Conservation (phyloP, 2,113 vertebrate genomes). For the Hippocampus barbouri region DNA sequence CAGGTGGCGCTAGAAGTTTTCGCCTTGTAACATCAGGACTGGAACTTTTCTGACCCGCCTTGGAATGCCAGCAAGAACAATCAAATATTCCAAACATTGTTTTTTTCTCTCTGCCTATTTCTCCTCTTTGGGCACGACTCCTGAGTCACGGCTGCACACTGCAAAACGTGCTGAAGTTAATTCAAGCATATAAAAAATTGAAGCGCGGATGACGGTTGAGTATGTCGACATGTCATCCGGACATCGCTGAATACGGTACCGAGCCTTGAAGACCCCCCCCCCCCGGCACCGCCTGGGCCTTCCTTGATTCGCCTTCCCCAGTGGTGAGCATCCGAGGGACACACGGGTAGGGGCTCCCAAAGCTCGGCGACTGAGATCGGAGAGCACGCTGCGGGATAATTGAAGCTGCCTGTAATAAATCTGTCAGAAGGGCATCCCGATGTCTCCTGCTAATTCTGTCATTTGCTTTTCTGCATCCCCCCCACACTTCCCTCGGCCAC, state of each 20-base stretch:
- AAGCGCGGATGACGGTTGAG: constrained; percentile 29
- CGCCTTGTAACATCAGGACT: no score
- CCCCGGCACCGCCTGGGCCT: constrained; percentile 38
- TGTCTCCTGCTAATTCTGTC: constrained; percentile 41
- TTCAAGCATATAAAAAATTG: constrained; percentile 34
- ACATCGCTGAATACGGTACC: constrained; percentile 16
- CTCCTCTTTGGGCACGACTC: constrained; percentile 6
- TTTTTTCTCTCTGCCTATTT: no score
- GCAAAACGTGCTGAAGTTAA: constrained; percentile 25
- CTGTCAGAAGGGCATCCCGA: constrained; percentile 32
- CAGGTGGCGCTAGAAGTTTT: no score
- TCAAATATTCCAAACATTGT: no score
- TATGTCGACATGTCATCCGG: constrained; percentile 64
- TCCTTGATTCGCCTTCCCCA: constrained; percentile 53
- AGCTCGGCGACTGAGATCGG: constrained; percentile 9
- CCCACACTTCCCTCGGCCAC: constrained; percentile 7
- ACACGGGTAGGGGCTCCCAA: constrained; percentile 2
- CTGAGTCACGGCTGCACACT: constrained; percentile 13
- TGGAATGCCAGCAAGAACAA: no score
- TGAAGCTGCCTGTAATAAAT: constrained; percentile 56
- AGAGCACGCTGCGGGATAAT: constrained; percentile 53
- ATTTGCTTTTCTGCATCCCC: constrained; percentile 23
- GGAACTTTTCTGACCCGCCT: no score
- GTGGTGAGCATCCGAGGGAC: constrained; percentile 16
- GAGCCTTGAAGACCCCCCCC: constrained; percentile 31